Percentiles rank a stretch among this genome's conserved stretches.
Conservation (phyloP, 2,888 invertebrate species). For the Folsomia candida region DNA sequence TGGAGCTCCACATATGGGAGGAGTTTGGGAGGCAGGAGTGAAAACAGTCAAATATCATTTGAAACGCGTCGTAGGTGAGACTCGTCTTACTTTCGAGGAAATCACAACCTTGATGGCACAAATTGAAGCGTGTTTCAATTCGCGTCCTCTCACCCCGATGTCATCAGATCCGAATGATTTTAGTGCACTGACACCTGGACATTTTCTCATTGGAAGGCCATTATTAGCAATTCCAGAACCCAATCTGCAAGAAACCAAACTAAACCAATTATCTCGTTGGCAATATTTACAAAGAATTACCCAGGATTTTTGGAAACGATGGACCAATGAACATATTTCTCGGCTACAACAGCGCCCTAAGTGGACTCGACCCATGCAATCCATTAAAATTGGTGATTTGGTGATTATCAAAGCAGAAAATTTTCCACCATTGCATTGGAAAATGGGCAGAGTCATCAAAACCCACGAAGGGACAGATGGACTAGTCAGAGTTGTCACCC, state of each 20-base stretch:
- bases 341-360: background rate
- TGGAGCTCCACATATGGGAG: slow-evolving; percentile 36
- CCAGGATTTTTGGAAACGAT: background rate
- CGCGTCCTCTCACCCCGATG: background rate
- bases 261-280: background rate
- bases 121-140: background rate
- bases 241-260: background rate
- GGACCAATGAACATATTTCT: background rate
- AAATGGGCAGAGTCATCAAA: background rate
- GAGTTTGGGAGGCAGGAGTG: slow-evolving; percentile 12
- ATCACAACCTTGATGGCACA: background rate
- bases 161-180: background rate
- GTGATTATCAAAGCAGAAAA: background rate
- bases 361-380: background rate
- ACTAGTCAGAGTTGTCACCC: background rate
- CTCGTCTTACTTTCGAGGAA: background rate
- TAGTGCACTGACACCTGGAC: background rate
- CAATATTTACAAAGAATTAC: no score
- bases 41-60: no score
- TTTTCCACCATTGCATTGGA: background rate
- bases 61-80: background rate
- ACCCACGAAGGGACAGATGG: background rate
- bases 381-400: background rate
- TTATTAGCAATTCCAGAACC: background rate
- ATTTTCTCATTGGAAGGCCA: background rate